phyloP scores from a whole-genome alignment of 2,888 invertebrate genomes.

The Ennomos erosarius region DNA sequence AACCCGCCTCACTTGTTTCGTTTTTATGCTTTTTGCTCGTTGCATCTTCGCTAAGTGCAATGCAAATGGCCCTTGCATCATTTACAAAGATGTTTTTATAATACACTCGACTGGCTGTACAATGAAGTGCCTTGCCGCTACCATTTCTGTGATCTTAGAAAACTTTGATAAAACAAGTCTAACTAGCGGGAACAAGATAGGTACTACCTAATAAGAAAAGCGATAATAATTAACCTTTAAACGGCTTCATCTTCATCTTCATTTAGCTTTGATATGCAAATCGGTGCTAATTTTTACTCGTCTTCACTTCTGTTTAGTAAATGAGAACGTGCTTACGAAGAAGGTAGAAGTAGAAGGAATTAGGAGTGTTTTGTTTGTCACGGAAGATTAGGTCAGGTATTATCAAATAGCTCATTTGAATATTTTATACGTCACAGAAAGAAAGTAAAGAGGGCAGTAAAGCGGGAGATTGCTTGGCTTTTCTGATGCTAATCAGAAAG shows the following conservation, averaged over 20 bases:
- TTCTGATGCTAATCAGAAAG: slow-evolving; percentile 63
- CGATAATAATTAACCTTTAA: neutral
- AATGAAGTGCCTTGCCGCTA: slow-evolving; percentile 59
- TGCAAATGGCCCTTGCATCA: slow-evolving; percentile 76
- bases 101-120: slow-evolving; percentile 63
- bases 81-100: slow-evolving; percentile 75
- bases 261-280: neutral
- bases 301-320: too few relatives aligned
- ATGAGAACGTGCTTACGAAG: too few relatives aligned
- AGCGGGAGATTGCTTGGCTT: slow-evolving; percentile 28
- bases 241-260: slow-evolving; percentile 9
- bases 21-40: slow-evolving; percentile 63
- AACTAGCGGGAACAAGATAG: slow-evolving; percentile 32
- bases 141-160: slow-evolving; percentile 55
- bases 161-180: slow-evolving; percentile 41
- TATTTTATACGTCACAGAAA: slow-evolving; percentile 28
- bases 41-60: slow-evolving; percentile 73
- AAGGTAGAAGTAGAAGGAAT: too few relatives aligned
- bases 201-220: slow-evolving; percentile 16
- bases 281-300: too few relatives aligned
- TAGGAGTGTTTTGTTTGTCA: neutral
- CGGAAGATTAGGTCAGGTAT: slow-evolving; percentile 3
- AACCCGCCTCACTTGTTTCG: slow-evolving; percentile 65
- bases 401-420: slow-evolving; percentile 35
- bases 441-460: slow-evolving; percentile 39